Evolutionary conservation across 1,140 invertebrate species (phyloP).

Genomic region (Goniozus legneri): DNA sequence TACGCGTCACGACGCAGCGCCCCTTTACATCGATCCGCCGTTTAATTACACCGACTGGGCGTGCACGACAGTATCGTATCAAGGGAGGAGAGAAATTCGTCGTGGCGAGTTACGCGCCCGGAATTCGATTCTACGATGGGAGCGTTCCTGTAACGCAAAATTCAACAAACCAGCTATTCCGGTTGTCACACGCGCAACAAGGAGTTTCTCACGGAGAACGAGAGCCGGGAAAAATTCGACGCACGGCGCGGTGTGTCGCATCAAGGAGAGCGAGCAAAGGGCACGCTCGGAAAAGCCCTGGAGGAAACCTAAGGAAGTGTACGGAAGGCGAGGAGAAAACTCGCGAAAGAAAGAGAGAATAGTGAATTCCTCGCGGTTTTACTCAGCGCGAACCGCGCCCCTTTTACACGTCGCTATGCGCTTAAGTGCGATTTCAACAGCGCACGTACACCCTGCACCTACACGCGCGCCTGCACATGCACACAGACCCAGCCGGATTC

Average conservation of each 20-base stretch:
- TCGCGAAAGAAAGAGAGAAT: constrained; percentile 5
- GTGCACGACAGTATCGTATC: neutral
- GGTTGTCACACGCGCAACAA: neutral
- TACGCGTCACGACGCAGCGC: constrained; percentile 36
- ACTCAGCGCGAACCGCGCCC: constrained; percentile 17
- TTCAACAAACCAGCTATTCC: neutral
- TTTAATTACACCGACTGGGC: neutral
- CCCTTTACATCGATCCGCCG: constrained; percentile 22
- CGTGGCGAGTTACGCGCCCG: neutral
- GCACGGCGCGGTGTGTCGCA: no score
- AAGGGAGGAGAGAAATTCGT: neutral
- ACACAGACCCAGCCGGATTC: no score
- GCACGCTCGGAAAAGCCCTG: neutral
- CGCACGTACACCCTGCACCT: no score
- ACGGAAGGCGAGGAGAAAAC: neutral
- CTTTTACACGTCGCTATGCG: constrained; percentile 18
- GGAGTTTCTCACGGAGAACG: neutral
- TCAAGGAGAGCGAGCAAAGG: neutral
- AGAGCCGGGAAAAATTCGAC: neutral
- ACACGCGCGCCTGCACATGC: no score
- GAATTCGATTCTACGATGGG: neutral
- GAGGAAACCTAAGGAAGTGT: neutral
- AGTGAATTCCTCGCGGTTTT: constrained; percentile 25
- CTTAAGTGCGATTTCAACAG: constrained; percentile 21
- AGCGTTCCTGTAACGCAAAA: neutral